phyloP scores from a whole-genome alignment of 1,140 invertebrate genomes.

The Ooceraea biroi region DNA sequence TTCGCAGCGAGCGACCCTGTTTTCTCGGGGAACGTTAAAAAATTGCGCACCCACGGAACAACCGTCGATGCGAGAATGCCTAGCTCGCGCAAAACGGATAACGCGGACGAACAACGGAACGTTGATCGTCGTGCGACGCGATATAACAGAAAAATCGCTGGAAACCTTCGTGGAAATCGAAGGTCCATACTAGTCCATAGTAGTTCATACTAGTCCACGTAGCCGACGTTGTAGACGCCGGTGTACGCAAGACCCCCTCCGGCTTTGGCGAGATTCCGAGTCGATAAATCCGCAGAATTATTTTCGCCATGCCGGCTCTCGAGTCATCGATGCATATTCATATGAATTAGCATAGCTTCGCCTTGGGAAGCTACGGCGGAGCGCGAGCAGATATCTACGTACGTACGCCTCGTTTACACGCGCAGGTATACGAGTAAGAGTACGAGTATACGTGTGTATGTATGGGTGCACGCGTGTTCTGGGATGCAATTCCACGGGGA shows the following conservation, averaged over 20 bases:
- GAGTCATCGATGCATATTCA: slow-evolving; percentile 83
- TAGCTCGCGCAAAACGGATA: not conserved
- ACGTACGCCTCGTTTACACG: too few species aligned
- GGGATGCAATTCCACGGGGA: slow-evolving; percentile 56
- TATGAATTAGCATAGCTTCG: slow-evolving; percentile 73
- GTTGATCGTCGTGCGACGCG: not conserved
- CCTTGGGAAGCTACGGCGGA: slow-evolving; percentile 69
- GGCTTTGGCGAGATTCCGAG: slow-evolving; percentile 60
- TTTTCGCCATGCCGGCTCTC: slow-evolving; percentile 73
- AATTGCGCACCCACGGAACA: too few species aligned
- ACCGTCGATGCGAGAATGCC: not conserved
- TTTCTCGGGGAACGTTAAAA: not conserved
- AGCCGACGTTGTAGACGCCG: not conserved
- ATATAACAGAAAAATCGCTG: slow-evolving; percentile 15
- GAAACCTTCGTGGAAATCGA: not conserved
- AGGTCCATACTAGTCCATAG: not conserved
- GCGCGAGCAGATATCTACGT: slow-evolving; percentile 24
- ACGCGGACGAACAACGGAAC: not conserved
- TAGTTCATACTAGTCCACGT: not conserved
- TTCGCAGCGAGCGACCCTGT: not conserved
- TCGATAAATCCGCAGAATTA: slow-evolving; percentile 79
- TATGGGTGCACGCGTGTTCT: slow-evolving; percentile 48
- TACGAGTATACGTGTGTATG: not conserved
- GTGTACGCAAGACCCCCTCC: slow-evolving; percentile 21
- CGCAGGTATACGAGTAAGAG: not conserved